These are phyloP conservation scores for Mixornis gularis DNA, from an alignment of 2,113 vertebrate genomes.

Conservation along the genomic window DNA sequence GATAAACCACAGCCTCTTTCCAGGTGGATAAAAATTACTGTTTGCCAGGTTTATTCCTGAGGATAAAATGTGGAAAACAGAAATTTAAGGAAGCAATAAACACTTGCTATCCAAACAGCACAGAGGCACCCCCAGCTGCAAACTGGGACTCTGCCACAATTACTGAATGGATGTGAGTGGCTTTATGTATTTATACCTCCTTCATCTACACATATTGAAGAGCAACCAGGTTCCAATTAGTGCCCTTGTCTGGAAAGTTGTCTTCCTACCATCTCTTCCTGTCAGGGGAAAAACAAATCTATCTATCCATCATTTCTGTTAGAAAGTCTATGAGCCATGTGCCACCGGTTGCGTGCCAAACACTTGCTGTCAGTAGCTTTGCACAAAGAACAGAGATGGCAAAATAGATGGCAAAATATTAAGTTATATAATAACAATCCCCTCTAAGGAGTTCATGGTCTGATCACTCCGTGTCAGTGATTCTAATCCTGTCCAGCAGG, in stretches of 20 bases:
- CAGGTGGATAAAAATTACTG: neutral
- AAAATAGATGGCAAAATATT: neutral
- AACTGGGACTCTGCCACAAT: neutral
- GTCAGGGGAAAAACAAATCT: neutral
- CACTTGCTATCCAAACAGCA: neutral
- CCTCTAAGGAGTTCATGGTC: neutral
- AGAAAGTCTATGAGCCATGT: neutral
- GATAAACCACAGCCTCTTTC: neutral
- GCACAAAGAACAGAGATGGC: neutral
- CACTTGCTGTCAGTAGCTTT: neutral
- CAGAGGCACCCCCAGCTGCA: neutral
- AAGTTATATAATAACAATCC: neutral
- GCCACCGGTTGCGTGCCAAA: neutral
- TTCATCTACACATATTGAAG: neutral
- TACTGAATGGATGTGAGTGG: rapidly evolving
- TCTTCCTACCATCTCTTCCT: neutral
- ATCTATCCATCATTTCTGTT: neutral
- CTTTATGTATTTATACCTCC: neutral
- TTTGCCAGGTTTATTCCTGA: neutral
- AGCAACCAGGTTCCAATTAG: neutral
- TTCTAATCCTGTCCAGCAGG: neutral
- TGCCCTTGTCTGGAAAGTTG: neutral
- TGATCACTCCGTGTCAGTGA: neutral
- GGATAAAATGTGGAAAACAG: neutral
- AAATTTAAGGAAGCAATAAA: neutral